A percentile compares a stretch with the other conserved stretches of the same genome.
Conservation (phyloP, 1,140 invertebrate genomes). For the Ostrea edulis region DNA sequence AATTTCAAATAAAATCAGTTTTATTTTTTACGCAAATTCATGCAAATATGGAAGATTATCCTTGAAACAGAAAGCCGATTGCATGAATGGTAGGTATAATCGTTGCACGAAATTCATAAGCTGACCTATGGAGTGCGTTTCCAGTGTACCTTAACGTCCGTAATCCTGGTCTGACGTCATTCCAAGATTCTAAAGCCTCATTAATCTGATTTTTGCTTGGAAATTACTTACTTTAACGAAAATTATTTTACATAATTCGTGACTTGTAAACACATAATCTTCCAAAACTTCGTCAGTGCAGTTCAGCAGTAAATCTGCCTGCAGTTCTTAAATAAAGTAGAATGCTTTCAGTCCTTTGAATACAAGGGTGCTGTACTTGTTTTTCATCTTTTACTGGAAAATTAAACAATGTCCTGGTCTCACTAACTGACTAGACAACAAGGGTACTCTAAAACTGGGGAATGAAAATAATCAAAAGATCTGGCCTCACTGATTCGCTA, state of each 20-base stretch:
- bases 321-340: neutral
- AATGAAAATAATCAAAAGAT: too few species aligned
- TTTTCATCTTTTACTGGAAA: too few species aligned
- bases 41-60: constrained; percentile 12
- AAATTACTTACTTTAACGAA: neutral
- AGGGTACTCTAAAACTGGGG: too few species aligned
- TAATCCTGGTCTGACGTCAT: neutral
- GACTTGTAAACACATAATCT: neutral
- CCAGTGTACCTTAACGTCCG: neutral
- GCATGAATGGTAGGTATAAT: neutral
- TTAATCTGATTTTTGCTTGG: neutral
- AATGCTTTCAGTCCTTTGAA: too few species aligned
- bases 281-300: neutral
- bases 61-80: neutral
- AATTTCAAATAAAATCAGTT: neutral
- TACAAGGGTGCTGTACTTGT: too few species aligned
- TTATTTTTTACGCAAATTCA: neutral
- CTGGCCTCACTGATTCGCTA: too few species aligned
- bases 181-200: neutral
- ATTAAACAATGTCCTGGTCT: too few species aligned
- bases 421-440: too few species aligned
- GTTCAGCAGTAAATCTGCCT: neutral
- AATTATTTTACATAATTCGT: neutral
- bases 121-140: neutral
- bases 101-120: constrained; percentile 14